phyloP scores from a whole-genome alignment of 2,113 vertebrate genomes.

The Psophia crepitans region DNA sequence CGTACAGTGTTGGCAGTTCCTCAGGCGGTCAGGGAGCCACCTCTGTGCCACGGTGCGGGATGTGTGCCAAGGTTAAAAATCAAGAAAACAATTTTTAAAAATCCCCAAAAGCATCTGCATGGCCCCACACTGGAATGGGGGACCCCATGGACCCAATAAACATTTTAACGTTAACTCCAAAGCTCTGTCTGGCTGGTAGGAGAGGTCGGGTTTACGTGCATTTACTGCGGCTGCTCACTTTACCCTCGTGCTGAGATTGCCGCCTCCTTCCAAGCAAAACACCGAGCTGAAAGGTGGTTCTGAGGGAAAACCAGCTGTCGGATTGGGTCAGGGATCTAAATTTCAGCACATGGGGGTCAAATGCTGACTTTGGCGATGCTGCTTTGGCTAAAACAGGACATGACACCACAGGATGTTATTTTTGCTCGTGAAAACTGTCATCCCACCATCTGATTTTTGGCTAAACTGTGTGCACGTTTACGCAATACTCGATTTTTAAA shows the following conservation, averaged over 20 bases:
- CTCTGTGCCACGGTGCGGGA: rapidly evolving
- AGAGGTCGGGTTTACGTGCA: rapidly evolving
- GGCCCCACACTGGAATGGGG: rapidly evolving
- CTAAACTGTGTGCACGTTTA: not conserved
- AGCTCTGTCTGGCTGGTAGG: not conserved
- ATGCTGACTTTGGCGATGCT: not conserved
- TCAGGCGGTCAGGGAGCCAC: rapidly evolving
- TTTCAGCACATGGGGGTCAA: not conserved
- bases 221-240: rapidly evolving
- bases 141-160: rapidly evolving
- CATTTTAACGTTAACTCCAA: not conserved
- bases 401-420: not conserved
- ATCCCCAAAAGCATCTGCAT: rapidly evolving
- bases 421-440: not conserved
- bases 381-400: not conserved
- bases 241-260: not conserved
- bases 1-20: rapidly evolving
- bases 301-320: not conserved
- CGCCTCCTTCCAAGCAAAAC: not conserved
- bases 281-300: not conserved
- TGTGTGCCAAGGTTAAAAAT: not conserved
- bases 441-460: not conserved
- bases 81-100: not conserved
- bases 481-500: not conserved
- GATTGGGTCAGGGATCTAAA: not conserved